These are phyloP conservation scores for Menidia beryllina DNA, from an alignment of 2,113 vertebrate species.

Conservation along the genomic window DNA sequence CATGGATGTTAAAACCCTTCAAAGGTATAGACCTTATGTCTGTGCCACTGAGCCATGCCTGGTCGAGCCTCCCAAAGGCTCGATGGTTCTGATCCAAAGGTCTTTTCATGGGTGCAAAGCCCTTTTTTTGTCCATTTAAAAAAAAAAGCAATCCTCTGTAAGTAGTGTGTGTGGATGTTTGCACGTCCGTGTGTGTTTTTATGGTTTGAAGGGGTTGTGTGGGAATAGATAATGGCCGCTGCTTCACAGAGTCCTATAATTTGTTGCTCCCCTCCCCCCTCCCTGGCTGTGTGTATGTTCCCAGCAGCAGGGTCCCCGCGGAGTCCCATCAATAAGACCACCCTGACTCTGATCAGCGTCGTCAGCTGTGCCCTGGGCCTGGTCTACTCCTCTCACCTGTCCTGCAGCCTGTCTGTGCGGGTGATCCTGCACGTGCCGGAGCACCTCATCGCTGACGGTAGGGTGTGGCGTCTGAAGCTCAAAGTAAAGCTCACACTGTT, in stretches of 20 bases:
- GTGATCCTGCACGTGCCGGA: slow-evolving; percentile 96
- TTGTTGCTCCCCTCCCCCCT: slow-evolving; percentile 33
- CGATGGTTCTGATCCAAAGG: slow-evolving; percentile 62
- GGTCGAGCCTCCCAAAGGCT: slow-evolving; percentile 49
- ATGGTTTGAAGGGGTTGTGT: not conserved
- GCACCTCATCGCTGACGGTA: slow-evolving; percentile 97
- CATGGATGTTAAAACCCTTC: slow-evolving; percentile 59
- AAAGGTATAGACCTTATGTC: slow-evolving; percentile 68
- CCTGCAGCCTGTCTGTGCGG: slow-evolving; percentile 91
- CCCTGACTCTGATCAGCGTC: slow-evolving; percentile 95
- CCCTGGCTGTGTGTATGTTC: not conserved
- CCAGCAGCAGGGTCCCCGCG: slow-evolving; percentile 90
- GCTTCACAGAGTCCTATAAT: slow-evolving; percentile 39
- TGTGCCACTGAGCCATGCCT: slow-evolving; percentile 53
- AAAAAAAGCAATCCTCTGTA: slow-evolving; percentile 46
- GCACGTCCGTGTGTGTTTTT: slow-evolving; percentile 23
- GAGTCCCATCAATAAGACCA: slow-evolving; percentile 97
- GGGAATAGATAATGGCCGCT: not conserved
- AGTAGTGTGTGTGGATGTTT: slow-evolving; percentile 25
- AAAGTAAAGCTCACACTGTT: too few relatives aligned
- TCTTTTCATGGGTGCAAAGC: slow-evolving; percentile 59
- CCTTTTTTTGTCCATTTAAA: slow-evolving; percentile 46
- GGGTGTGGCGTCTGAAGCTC: slow-evolving; percentile 48
- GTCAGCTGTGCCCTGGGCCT: slow-evolving; percentile 93
- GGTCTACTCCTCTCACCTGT: slow-evolving; percentile 92